Evolutionary conservation across 2,888 invertebrate genomes (phyloP), one percentile per base, ranked within the genome.

Genomic region (Drosophila infuscata): DNA sequence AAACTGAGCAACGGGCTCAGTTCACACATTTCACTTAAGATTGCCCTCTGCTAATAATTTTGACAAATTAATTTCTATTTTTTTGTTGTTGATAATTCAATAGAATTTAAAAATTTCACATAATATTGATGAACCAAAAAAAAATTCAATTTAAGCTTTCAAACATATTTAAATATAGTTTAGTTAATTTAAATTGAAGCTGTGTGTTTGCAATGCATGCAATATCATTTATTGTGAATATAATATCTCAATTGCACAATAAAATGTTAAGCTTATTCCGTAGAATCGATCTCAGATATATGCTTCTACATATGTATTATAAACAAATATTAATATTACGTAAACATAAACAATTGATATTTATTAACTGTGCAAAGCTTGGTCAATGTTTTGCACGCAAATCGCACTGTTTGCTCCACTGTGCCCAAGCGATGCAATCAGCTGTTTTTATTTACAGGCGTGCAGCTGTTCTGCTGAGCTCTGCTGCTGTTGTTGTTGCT

Each of bases 381-480:
- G 15, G 15, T 46, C 20, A 25, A 46, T 15, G 8, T 25, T 38
- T 54, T 41, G 11, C 8, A 25, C 38, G 8, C 4, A 33, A 35
- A 33, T 11, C 32, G 20, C 48, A 15, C 11, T 25, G 1, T 30
- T 53, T 41, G 60, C 3, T 7, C 79, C 82, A 84, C 75, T 68
- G 81, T 83, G 53, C 64, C 3, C 51, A 25, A n/a, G 60, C 43
- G 12, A 41, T 48, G 60, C 68, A 76, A 76, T 78, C 81, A 81
- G 82, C 74, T 73, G 70, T 62, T 61, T 61, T 58, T 70, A 33
- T 33, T 33, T 63, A 52, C 75, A 72, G 53, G 61, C 72, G 53
- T 58, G 81, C 76, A 77, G 69, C 79, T 77, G 79, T 64, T 74
- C 41, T 33, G 11, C 20, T 25, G 9, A 33, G 20, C 15, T 59